A percentile compares a stretch with the other conserved stretches of the same genome.
Conservation (phyloP, 2,797 vertebrate genomes). For the Gymnoscopelus microlampas region DNA sequence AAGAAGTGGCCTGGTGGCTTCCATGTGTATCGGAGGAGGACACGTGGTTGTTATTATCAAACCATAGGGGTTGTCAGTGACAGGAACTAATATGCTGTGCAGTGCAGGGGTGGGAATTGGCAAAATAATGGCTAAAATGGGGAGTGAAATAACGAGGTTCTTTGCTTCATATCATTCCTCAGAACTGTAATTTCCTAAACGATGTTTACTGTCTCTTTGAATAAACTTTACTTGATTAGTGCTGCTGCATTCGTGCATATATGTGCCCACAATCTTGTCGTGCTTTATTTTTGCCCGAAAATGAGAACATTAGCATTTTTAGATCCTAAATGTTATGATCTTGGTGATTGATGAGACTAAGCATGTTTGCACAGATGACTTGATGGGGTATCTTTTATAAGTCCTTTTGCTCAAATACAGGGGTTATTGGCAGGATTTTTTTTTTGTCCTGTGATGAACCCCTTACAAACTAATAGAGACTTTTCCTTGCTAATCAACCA, state of each 20-base stretch:
- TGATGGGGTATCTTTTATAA: not conserved
- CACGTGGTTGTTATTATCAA: no score
- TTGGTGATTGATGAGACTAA: no score
- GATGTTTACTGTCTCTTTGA: slow-evolving; percentile 65
- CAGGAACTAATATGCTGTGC: no score
- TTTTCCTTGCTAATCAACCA: slow-evolving; percentile 21
- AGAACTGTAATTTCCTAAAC: slow-evolving; percentile 29
- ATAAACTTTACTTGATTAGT: slow-evolving; percentile 75
- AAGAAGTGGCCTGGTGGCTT: no score
- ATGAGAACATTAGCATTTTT: slow-evolving; percentile 5
- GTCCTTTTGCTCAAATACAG: not conserved
- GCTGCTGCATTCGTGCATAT: slow-evolving; percentile 43
- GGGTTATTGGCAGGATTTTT: not conserved
- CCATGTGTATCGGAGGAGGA: no score
- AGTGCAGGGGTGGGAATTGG: no score
- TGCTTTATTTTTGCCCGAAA: slow-evolving; percentile 45
- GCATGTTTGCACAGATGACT: not conserved
- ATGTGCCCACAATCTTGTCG: slow-evolving; percentile 32
- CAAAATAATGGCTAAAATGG: no score
- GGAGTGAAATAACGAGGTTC: slow-evolving; percentile 7
- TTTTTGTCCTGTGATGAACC: not conserved
- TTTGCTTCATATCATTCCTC: slow-evolving; percentile 29
- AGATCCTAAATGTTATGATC: not conserved
- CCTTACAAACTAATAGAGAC: slow-evolving; percentile 5
- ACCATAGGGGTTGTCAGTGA: no score